These are phyloP conservation scores for Noctuana brunneofusca DNA, from an alignment of 2,888 invertebrate genomes.

Conservation along the genomic window DNA sequence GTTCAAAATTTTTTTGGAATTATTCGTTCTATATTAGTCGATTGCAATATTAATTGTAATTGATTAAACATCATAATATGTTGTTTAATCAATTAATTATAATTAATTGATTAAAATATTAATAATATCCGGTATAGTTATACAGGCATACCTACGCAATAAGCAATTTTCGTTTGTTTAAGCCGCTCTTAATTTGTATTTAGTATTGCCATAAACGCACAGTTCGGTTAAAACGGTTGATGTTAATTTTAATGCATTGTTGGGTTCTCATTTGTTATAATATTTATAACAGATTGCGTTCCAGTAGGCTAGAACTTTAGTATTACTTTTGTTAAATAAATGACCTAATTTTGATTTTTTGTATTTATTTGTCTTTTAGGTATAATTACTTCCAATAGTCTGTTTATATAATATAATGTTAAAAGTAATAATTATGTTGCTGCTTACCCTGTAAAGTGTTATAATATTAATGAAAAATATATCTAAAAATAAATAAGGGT, in stretches of 20 bases:
- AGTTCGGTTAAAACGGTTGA: slow-evolving; percentile 35
- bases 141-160: background rate
- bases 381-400: background rate
- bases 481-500: too few relatives aligned
- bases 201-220: slow-evolving; percentile 31
- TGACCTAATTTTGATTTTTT: background rate
- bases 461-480: too few relatives aligned
- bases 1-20: too few relatives aligned
- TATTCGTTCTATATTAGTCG: too few relatives aligned
- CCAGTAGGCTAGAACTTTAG: slow-evolving; percentile 27
- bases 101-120: too few relatives aligned
- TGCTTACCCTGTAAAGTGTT: too few relatives aligned
- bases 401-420: background rate
- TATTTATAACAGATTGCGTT: slow-evolving; percentile 68
- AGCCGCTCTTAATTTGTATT: slow-evolving; percentile 5
- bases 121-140: background rate
- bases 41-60: too few relatives aligned
- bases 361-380: background rate
- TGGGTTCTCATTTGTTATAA: slow-evolving; percentile 64
- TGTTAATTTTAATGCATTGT: slow-evolving; percentile 40
- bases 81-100: too few relatives aligned
- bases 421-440: background rate
- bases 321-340: slow-evolving; percentile 25
- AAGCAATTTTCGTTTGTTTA: background rate
- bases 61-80: too few relatives aligned